phyloP scores from a whole-genome alignment of 1,140 invertebrate genomes.

The Diorhabda carinulata region DNA sequence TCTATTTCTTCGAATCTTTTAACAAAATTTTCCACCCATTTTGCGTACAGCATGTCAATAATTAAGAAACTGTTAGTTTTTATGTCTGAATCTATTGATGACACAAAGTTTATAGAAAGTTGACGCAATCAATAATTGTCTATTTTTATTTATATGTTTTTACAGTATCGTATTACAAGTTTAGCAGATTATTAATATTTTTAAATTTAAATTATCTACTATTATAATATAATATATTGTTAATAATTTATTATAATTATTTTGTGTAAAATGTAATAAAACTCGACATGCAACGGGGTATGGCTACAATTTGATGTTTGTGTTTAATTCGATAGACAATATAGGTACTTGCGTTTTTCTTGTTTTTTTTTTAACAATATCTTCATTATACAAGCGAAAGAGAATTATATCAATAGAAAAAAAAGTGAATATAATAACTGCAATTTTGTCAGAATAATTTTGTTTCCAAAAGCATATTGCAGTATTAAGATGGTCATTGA shows the following conservation, averaged over 20 bases:
- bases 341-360: constrained; percentile 33
- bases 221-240: constrained; percentile 45
- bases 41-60: too few species aligned
- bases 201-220: constrained; percentile 44
- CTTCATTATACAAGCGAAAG: neutral
- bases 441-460: too few species aligned
- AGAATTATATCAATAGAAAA: too few species aligned
- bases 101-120: constrained; percentile 32
- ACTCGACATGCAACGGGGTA: constrained; percentile 46
- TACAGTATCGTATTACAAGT: constrained; percentile 45
- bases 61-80: too few species aligned
- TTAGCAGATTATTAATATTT: constrained; percentile 45
- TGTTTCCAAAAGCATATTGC: too few species aligned
- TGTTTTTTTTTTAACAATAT: constrained; percentile 8
- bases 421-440: too few species aligned
- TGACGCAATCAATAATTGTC: constrained; percentile 41
- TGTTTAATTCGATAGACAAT: constrained; percentile 3
- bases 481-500: too few species aligned
- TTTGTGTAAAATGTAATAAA: constrained; percentile 48
- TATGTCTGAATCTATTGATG: too few species aligned
- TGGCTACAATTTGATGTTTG: constrained; percentile 29
- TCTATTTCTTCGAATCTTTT: too few species aligned
- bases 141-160: constrained; percentile 43
- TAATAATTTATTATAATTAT: constrained; percentile 45
- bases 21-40: too few species aligned